Evolutionary conservation across 2,797 vertebrate genomes (phyloP), one percentile per base, ranked within the genome.

Genomic region (Pteronotus mesoamericanus): DNA sequence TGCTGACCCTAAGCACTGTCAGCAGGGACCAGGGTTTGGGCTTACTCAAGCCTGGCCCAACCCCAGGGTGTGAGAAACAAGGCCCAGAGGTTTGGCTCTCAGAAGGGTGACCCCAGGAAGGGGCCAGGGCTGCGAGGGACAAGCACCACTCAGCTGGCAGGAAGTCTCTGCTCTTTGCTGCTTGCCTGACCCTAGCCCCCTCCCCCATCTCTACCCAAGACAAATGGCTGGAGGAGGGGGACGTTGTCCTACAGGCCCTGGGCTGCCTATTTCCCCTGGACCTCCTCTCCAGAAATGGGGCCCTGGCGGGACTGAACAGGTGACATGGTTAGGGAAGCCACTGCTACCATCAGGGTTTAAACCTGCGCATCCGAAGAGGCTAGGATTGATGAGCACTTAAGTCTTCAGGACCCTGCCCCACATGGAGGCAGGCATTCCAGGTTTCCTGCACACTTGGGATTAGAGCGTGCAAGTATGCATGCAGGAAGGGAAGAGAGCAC

Each of bases 21-120:
- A 55, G 79, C 32, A 46, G 51, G 51, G n/a, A 86, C 78, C 46
- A 71, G 44, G n/a, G 46, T 91, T 90, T 86, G 80, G 61, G 55
- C 78, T 96, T 92, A 68, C 46, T 94, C 82, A 74, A 51, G 84
- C 83, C 95, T 97, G 95, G 97, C 97, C 55, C 72, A 93, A 91
- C 9, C 95, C 96, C 97, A 97, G 86, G 89, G 97, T 97, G 97
- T 92, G 29, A 97, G 92, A 96, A 97, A 97, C 96, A 95, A 94
- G 83, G 78, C 44, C 95, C 97, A 97, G 97, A 95, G 86, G 74
- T 90, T 96, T 97, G 95, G 61, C 71, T 91, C 7, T 94, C 77
- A 84, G 61, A 96, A 87, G 61, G 59, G 75, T 84, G 86, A 95
- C 91, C 86, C 86, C 51, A 89, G 94, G 80, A 95, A 96, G 72